These are phyloP conservation scores for Ophion costatus DNA, from an alignment of 2,888 invertebrate genomes.

Conservation along the genomic window DNA sequence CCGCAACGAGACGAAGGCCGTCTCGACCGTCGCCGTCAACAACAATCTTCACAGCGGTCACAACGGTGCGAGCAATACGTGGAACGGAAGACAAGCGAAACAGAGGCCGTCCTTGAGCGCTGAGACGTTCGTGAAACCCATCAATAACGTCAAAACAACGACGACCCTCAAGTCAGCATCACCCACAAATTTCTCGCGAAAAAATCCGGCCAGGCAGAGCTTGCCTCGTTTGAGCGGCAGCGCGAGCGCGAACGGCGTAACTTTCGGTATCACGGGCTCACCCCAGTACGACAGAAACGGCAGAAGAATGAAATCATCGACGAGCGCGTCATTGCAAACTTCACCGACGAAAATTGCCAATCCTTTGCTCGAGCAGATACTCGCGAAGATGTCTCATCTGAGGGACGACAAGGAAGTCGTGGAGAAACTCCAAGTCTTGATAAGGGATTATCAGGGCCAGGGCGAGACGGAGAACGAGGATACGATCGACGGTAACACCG, in stretches of 20 bases:
- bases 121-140: conserved; percentile 86
- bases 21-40: conserved; percentile 71
- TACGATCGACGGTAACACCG: conserved; percentile 82
- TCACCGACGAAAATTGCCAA: conserved; percentile 87
- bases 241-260: conserved; percentile 82
- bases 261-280: conserved; percentile 82
- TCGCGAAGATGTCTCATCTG: conserved; percentile 89
- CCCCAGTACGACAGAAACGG: conserved; percentile 84
- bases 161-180: conserved; percentile 71
- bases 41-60: conserved; percentile 35
- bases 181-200: conserved; percentile 76
- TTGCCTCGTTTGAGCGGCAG: conserved; percentile 80
- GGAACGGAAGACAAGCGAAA: conserved; percentile 87
- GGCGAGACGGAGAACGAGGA: conserved; percentile 66
- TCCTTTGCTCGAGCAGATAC: conserved; percentile 89
- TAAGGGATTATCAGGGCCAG: conserved; percentile 85
- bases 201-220: conserved; percentile 82
- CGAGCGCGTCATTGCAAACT: conserved; percentile 85
- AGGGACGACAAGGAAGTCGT: conserved; percentile 90
- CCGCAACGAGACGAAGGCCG: conserved; percentile 84
- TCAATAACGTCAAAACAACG: conserved; percentile 64
- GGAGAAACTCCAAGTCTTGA: conserved; percentile 89
- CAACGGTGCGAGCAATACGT: conserved; percentile 87
- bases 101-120: conserved; percentile 85
- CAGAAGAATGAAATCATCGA: conserved; percentile 83